These are phyloP conservation scores for Cephus rjabovi DNA, from an alignment of 2,888 invertebrate species.

Conservation along the genomic window DNA sequence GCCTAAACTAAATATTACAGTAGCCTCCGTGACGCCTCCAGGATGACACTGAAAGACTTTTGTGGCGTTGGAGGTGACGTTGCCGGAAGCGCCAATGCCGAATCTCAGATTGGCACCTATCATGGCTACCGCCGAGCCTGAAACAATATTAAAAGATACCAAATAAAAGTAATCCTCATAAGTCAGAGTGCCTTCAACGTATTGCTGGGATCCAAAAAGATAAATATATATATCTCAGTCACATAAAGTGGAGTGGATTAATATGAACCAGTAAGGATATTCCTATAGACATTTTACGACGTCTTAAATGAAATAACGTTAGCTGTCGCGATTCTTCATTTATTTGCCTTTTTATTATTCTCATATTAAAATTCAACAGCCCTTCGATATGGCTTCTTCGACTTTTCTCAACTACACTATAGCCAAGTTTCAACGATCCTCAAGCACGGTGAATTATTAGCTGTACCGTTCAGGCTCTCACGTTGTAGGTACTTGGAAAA, in stretches of 20 bases:
- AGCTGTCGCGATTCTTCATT: neutral
- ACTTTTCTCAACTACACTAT: neutral
- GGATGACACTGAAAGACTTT: conserved; percentile 84
- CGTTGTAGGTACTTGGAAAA: neutral
- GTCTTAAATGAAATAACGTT: neutral
- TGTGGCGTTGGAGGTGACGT: conserved; percentile 76
- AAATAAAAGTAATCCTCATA: neutral
- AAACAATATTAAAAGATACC: conserved; percentile 23
- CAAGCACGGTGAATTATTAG: neutral
- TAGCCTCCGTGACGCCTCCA: conserved; percentile 83
- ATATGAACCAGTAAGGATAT: neutral
- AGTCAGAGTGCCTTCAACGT: neutral
- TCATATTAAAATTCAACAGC: neutral
- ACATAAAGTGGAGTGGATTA: neutral
- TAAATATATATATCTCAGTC: neutral
- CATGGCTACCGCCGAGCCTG: conserved; percentile 82
- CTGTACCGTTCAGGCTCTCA: neutral
- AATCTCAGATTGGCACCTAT: conserved; percentile 82
- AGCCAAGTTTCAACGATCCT: neutral
- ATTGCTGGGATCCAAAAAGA: neutral
- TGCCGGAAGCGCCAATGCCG: conserved; percentile 76
- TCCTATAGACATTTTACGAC: neutral
- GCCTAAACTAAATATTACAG: conserved; percentile 80
- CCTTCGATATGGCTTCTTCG: neutral
- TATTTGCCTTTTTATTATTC: conserved; percentile 5